Evolutionary conservation across 2,888 invertebrate species (phyloP).

Genomic region (Orthosia cruda): DNA sequence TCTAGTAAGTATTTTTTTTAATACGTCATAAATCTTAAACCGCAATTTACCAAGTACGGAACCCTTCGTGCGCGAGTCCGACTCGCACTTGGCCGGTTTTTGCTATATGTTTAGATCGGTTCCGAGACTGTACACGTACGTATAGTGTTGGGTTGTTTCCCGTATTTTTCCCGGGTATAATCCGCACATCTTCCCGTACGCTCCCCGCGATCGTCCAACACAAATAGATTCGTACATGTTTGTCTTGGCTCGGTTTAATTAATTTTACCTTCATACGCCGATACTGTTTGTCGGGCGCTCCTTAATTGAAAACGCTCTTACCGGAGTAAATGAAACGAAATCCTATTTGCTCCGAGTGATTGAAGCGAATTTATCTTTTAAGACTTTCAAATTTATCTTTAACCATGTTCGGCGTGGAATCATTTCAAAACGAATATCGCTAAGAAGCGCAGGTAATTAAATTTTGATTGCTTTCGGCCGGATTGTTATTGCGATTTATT

Average conservation of each 20-base stretch:
- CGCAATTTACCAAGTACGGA: too few relatives aligned
- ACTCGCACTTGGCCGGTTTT: not conserved
- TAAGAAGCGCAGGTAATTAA: slow-evolving; percentile 86
- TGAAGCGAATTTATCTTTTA: slow-evolving; percentile 91
- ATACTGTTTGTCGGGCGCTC: slow-evolving; percentile 90
- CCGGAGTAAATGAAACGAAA: slow-evolving; percentile 90
- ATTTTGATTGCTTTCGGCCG: slow-evolving; percentile 87
- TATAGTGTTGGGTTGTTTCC: slow-evolving; percentile 63
- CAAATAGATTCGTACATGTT: slow-evolving; percentile 90
- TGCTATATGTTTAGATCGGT: slow-evolving; percentile 31
- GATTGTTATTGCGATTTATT: slow-evolving; percentile 88
- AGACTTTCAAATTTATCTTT: slow-evolving; percentile 90
- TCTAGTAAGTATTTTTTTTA: too few relatives aligned
- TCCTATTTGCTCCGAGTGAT: slow-evolving; percentile 91
- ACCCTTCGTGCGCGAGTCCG: too few relatives aligned
- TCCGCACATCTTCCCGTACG: slow-evolving; percentile 73
- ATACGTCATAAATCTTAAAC: too few relatives aligned
- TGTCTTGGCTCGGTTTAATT: slow-evolving; percentile 91
- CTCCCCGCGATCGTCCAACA: slow-evolving; percentile 84
- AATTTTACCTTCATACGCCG: slow-evolving; percentile 92
- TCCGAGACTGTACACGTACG: slow-evolving; percentile 11
- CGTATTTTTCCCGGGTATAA: slow-evolving; percentile 69
- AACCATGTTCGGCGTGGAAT: slow-evolving; percentile 77
- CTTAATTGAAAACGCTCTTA: slow-evolving; percentile 91
- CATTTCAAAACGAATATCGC: slow-evolving; percentile 78